Evolutionary conservation across 2,113 vertebrate genomes (phyloP).

Genomic region (Chaenogobius annularis): DNA sequence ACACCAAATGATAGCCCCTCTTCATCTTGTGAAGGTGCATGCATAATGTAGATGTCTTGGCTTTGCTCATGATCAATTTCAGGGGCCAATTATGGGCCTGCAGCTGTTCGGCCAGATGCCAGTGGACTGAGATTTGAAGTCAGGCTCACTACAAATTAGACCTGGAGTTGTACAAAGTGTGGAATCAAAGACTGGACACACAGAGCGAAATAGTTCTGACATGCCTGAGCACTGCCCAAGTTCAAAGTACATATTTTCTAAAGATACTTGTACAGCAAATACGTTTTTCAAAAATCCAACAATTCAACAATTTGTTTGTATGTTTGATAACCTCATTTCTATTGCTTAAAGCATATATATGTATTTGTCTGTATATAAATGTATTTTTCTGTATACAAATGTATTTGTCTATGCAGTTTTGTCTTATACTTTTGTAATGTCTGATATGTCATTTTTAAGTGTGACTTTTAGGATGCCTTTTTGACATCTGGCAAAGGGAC

Average conservation of each 20-base stretch:
- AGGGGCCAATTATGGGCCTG: conserved; percentile 68
- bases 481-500: too few relatives aligned
- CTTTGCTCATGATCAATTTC: conserved; percentile 71
- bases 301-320: background rate
- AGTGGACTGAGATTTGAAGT: conserved; percentile 66
- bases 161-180: conserved; percentile 50
- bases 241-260: too few relatives aligned
- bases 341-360: background rate
- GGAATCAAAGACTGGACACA: conserved; percentile 48
- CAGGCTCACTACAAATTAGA: conserved; percentile 65
- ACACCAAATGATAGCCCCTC: conserved; percentile 20
- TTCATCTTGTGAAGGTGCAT: conserved; percentile 51
- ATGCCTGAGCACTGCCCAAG: conserved; percentile 17
- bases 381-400: too few relatives aligned
- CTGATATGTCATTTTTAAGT: too few relatives aligned
- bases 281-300: background rate
- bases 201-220: conserved; percentile 48
- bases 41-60: conserved; percentile 60
- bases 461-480: too few relatives aligned
- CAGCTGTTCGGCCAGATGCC: conserved; percentile 77
- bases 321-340: too few relatives aligned
- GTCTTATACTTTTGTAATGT: too few relatives aligned
- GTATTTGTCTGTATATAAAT: too few relatives aligned
- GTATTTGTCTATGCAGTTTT: too few relatives aligned
- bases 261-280: background rate